Conservation (phyloP, 2,888 invertebrate genomes). For the Agriopis marginaria region DNA sequence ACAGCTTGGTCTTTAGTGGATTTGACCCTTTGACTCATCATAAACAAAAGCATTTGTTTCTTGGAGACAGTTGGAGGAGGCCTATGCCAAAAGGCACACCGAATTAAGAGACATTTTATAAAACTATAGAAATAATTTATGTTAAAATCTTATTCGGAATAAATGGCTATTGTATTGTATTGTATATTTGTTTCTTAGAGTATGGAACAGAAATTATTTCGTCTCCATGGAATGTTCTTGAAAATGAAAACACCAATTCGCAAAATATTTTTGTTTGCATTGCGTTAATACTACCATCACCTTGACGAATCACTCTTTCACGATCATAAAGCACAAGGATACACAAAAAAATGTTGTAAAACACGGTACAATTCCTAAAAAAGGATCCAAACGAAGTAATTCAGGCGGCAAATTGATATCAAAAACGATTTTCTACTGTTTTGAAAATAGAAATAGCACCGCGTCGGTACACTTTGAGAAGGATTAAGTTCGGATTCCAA, state of each 20-base stretch:
- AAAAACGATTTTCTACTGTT: constrained; percentile 84
- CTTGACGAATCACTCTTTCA: constrained; percentile 43
- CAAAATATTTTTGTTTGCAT: constrained; percentile 39
- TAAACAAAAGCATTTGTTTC: no score
- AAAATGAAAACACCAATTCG: neutral
- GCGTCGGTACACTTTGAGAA: constrained; percentile 75
- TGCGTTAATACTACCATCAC: constrained; percentile 30
- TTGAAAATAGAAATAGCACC: constrained; percentile 75
- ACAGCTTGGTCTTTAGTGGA: no score
- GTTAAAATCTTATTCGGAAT: no score
- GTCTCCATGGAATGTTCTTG: no score
- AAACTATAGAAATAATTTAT: no score
- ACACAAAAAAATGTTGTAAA: constrained; percentile 69
- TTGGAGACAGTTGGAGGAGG: no score
- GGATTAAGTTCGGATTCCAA: constrained; percentile 74
- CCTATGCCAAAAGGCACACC: no score
- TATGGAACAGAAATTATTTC: no score
- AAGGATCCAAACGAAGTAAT: constrained; percentile 67
- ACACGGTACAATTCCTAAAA: constrained; percentile 64
- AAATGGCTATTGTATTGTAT: no score
- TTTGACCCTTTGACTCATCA: no score
- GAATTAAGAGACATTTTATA: no score
- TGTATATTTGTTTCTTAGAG: no score
- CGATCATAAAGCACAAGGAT: constrained; percentile 52
- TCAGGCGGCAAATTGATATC: constrained; percentile 83